Evolutionary conservation across 2,888 invertebrate genomes (phyloP).

Genomic region (Patella caerulea): DNA sequence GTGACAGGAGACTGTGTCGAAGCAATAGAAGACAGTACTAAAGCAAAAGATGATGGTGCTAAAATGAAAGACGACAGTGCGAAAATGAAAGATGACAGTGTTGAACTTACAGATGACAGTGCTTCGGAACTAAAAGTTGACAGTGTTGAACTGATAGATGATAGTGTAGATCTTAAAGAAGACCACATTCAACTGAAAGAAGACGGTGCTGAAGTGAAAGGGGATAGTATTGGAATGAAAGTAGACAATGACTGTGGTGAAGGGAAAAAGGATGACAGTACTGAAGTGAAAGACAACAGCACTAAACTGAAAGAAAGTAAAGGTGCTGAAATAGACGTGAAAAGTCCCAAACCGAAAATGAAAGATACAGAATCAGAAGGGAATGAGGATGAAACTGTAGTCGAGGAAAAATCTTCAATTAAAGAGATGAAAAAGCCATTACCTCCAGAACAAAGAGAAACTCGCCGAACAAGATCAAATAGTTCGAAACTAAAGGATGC

Average conservation of each 20-base stretch:
- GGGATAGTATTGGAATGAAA: too few species aligned
- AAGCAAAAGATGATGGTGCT: background rate
- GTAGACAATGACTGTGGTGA: too few species aligned
- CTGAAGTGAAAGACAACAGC: background rate
- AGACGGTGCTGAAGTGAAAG: background rate
- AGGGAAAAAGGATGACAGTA: too few species aligned
- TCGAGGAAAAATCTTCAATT: too few species aligned
- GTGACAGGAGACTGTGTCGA: too few species aligned
- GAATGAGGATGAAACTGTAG: too few species aligned
- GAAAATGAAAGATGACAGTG: background rate
- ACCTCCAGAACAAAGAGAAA: too few species aligned
- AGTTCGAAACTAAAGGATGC: too few species aligned
- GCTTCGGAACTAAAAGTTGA: constrained; percentile 23
- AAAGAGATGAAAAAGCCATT: too few species aligned
- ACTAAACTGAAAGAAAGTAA: background rate
- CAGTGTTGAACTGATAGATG: background rate
- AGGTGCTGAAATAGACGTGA: background rate
- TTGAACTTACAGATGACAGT: constrained; percentile 10
- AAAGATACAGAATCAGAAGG: background rate
- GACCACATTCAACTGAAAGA: background rate
- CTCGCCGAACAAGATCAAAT: too few species aligned
- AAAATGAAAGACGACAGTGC: background rate
- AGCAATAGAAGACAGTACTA: constrained; percentile 8
- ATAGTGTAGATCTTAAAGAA: constrained; percentile 25
- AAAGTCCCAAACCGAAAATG: constrained; percentile 10